Percentiles rank a stretch among this genome's conserved stretches.
These are phyloP conservation scores for Bombus huntii DNA, from an alignment of 1,140 invertebrate species.

Conservation along the genomic window DNA sequence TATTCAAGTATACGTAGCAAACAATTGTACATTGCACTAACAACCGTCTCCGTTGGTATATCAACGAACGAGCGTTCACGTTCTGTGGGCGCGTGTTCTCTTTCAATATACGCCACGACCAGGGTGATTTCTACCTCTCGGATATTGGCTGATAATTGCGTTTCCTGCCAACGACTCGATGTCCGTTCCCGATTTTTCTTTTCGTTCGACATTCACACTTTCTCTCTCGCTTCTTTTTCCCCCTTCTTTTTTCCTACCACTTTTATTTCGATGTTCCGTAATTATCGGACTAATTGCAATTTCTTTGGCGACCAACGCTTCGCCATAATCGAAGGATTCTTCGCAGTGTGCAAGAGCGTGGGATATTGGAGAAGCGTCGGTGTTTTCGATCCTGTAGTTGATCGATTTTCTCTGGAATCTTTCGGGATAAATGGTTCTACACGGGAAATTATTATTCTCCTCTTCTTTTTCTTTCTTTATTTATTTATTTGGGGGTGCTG, in stretches of 20 bases:
- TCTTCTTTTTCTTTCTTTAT: background rate
- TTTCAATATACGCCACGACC: constrained; percentile 41
- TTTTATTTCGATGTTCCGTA: constrained; percentile 30
- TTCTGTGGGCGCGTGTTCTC: background rate
- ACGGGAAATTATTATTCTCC: background rate
- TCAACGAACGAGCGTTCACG: background rate
- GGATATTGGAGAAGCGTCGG: background rate
- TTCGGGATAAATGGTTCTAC: background rate
- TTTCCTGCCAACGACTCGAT: background rate
- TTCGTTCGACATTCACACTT: background rate
- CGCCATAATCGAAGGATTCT: background rate
- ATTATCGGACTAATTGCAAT: constrained; percentile 49
- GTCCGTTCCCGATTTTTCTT: background rate
- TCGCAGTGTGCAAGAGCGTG: background rate
- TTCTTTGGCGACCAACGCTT: background rate
- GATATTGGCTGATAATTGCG: constrained; percentile 43
- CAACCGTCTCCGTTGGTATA: constrained; percentile 23
- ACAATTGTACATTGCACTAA: constrained; percentile 38
- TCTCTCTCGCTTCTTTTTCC: background rate
- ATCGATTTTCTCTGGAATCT: background rate
- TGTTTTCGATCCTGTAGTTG: background rate
- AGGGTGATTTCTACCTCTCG: constrained; percentile 9
- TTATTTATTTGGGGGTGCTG: background rate
- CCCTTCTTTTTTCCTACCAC: background rate
- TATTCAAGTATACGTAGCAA: background rate